phyloP scores from a whole-genome alignment of 1,140 invertebrate species.

The Nomia melanderi region DNA sequence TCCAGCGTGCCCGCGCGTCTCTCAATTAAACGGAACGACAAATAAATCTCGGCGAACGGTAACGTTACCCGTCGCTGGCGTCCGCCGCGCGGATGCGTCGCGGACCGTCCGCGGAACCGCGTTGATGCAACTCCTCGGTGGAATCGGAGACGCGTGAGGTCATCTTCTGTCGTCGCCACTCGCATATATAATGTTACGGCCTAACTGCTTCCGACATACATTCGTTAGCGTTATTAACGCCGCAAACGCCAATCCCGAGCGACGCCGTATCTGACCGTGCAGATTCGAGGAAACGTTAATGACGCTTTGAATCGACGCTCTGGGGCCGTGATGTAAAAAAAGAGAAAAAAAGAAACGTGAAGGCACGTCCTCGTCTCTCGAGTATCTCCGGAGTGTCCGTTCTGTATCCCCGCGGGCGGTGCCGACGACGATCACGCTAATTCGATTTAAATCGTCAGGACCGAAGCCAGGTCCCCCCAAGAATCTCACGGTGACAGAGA shows the following conservation, averaged over 20 bases:
- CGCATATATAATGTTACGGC: constrained; percentile 38
- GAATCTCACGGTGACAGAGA: constrained; percentile 93
- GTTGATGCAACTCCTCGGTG: constrained; percentile 36
- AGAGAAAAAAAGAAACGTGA: too few species aligned
- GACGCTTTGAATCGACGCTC: too few species aligned
- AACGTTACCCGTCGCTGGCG: neutral
- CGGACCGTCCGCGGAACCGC: neutral
- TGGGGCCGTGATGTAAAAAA: neutral
- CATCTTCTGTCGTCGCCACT: constrained; percentile 46
- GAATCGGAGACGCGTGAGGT: constrained; percentile 47
- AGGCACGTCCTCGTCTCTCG: too few species aligned
- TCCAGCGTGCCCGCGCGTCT: too few species aligned
- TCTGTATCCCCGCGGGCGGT: too few species aligned
- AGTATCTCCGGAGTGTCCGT: neutral
- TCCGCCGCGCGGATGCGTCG: neutral
- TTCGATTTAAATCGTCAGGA: constrained; percentile 82
- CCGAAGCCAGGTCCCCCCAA: constrained; percentile 92
- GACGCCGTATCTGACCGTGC: constrained; percentile 2
- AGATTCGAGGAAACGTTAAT: too few species aligned
- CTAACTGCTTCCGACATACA: constrained; percentile 49
- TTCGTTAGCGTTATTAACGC: constrained; percentile 33
- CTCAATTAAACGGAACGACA: neutral
- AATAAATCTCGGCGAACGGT: neutral
- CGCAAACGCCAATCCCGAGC: constrained; percentile 27
- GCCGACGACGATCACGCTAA: neutral